Evolutionary conservation across 2,888 invertebrate species (phyloP).

Genomic region (Siphlonurus alternatus): DNA sequence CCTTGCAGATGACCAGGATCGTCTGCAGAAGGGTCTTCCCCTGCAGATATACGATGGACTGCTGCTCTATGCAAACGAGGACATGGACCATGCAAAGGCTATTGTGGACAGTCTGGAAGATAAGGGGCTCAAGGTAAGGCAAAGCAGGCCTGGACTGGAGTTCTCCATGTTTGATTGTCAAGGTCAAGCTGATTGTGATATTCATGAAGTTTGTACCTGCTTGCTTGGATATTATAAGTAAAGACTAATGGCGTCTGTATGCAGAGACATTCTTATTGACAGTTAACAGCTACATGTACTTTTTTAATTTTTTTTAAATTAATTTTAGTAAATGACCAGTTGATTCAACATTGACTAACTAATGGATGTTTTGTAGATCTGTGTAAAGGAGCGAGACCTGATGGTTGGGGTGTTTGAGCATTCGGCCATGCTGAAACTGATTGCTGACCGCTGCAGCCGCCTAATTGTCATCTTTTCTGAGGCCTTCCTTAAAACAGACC

Average conservation of each 20-base stretch:
- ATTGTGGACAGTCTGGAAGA: constrained; percentile 43
- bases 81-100: constrained; percentile 47
- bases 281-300: constrained; percentile 2
- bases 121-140: constrained; percentile 41
- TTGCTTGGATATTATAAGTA: too few relatives aligned
- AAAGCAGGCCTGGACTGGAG: too few relatives aligned
- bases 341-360: too few relatives aligned
- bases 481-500: constrained; percentile 52
- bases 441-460: constrained; percentile 58
- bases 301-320: too few relatives aligned
- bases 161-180: too few relatives aligned
- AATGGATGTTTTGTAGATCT: constrained; percentile 43
- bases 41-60: constrained; percentile 61
- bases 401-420: constrained; percentile 54
- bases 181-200: too few relatives aligned
- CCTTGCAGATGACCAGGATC: too few relatives aligned
- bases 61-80: constrained; percentile 56
- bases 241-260: too few relatives aligned
- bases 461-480: constrained; percentile 65
- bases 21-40: constrained; percentile 30
- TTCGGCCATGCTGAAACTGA: constrained; percentile 51
- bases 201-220: too few relatives aligned
- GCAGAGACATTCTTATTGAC: background rate
- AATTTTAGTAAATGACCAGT: too few relatives aligned
- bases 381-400: constrained; percentile 54